Evolutionary conservation across 2,797 vertebrate genomes (phyloP), one percentile per base, ranked within the genome.

Genomic region (Danionella dracula): DNA sequence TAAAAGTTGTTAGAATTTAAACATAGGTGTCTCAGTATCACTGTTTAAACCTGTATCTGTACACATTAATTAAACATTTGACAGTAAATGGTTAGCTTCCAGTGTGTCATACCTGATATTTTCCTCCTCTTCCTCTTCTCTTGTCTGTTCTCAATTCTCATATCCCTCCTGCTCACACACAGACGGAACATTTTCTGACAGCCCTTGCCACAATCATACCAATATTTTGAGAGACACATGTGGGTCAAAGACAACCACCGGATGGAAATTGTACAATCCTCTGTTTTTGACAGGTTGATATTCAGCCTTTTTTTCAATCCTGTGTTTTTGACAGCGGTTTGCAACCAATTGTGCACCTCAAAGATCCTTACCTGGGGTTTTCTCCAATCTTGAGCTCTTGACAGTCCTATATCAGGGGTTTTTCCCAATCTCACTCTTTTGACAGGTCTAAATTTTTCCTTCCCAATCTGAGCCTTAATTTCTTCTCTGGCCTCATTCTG

Each of bases 401-500:
- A 53, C 86, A 87, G 83, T 73, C 84, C 85, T 84, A 89, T 27
- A 27, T 88, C 86, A 89, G 88, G 87, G 81, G 78, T 83, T 44
- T 45, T 49, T 45, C 42, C 27, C 44, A 27, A 8, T 32, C 10
- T 32, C 7, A 5, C 31, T 9, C 85, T 2, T 15, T 32, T 53
- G 48, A 53, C 86, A 87, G 83, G 74, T 84, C 85, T 84, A 89
- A 27, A 27, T 79, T 83, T 44, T 45, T 49, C 38, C 42, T 65
- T 31, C 44, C 7, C 20, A 55, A 16, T 16, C 23, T 27, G 23
- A 27, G 23, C 64, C 75, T 74, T 59, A 67, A 66, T 77, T 79
- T 81, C 83, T 74, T 76, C 75, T 76, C 80, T 88, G 86, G 88
- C 88, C 89, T 84, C 87, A 89, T 89, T 90, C 87, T 89, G 86